Conservation (phyloP, 1,140 invertebrate genomes). For the Thaumetopoea pityocampa region DNA sequence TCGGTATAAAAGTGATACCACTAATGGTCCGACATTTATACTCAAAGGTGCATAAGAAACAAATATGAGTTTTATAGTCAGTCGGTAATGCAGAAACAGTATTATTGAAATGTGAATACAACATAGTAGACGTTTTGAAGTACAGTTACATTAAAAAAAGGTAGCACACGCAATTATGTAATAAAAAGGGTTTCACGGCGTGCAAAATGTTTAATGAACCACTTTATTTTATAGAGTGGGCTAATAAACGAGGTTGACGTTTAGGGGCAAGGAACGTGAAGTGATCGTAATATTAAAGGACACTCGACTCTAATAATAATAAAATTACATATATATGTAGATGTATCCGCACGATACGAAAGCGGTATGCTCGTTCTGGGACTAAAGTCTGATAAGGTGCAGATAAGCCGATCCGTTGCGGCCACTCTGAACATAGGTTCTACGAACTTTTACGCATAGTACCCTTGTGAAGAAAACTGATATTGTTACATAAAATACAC, state of each 20-base stretch:
- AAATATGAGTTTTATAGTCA: constrained; percentile 49
- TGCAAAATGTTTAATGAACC: constrained; percentile 61
- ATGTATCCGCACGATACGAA: constrained; percentile 47
- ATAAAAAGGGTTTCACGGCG: constrained; percentile 44
- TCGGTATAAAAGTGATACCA: constrained; percentile 22
- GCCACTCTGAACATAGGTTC: too few species aligned
- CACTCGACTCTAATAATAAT: constrained; percentile 54
- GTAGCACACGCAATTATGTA: constrained; percentile 51
- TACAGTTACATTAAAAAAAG: constrained; percentile 33
- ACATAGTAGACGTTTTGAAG: constrained; percentile 37
- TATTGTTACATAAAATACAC: too few species aligned
- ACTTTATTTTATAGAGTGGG: constrained; percentile 64
- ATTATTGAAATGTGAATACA: constrained; percentile 36
- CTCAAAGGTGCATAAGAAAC: constrained; percentile 34
- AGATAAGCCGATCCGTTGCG: constrained; percentile 21
- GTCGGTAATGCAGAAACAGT: constrained; percentile 27
- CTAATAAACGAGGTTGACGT: constrained; percentile 54
- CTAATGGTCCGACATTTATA: constrained; percentile 32
- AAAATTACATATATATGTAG: constrained; percentile 60
- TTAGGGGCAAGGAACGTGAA: constrained; percentile 47
- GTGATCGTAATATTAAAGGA: constrained; percentile 57
- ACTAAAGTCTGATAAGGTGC: constrained; percentile 33
- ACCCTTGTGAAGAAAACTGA: too few species aligned
- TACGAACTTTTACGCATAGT: too few species aligned
- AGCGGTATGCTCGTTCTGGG: constrained; percentile 24